phyloP scores from a whole-genome alignment of 2,797 vertebrate species.

The Triplophysa yarkandensis region DNA sequence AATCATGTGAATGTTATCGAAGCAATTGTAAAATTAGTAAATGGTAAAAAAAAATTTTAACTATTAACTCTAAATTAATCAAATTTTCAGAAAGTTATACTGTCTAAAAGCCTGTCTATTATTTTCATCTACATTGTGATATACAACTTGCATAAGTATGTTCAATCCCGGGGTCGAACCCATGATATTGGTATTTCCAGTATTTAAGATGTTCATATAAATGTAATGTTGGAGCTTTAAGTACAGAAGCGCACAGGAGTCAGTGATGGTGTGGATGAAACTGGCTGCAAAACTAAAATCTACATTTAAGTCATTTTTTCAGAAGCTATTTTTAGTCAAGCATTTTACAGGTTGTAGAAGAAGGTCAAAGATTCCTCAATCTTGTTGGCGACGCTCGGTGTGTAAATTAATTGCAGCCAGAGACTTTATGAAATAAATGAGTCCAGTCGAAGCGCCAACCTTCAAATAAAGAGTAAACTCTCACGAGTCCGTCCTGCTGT shows the following conservation, averaged over 20 bases:
- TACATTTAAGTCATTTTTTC: conserved; percentile 62
- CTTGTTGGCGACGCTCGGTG: conserved; percentile 52
- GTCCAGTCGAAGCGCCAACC: conserved; percentile 61
- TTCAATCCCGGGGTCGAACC: too few relatives aligned
- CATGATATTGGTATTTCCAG: too few relatives aligned
- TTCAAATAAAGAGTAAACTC: conserved; percentile 62
- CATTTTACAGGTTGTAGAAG: conserved; percentile 56
- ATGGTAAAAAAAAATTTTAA: too few relatives aligned
- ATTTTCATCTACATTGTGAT: too few relatives aligned
- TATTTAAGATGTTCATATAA: too few relatives aligned
- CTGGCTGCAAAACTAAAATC: conserved; percentile 47
- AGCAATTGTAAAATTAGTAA: too few relatives aligned
- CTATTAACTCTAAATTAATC: too few relatives aligned
- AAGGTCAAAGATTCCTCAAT: conserved; percentile 61
- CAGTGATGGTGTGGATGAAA: conserved; percentile 56
- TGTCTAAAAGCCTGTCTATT: too few relatives aligned
- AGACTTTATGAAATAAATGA: conserved; percentile 59
- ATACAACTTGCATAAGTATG: too few relatives aligned
- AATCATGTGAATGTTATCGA: too few relatives aligned
- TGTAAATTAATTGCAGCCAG: conserved; percentile 62
- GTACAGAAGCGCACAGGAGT: conserved; percentile 49
- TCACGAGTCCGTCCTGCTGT: conserved; percentile 48
- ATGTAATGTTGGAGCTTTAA: too few relatives aligned
- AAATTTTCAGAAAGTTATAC: too few relatives aligned
- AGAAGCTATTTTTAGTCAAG: conserved; percentile 45